Evolutionary conservation across 2,797 vertebrate species (phyloP).

Genomic region (Falco columbarius): DNA sequence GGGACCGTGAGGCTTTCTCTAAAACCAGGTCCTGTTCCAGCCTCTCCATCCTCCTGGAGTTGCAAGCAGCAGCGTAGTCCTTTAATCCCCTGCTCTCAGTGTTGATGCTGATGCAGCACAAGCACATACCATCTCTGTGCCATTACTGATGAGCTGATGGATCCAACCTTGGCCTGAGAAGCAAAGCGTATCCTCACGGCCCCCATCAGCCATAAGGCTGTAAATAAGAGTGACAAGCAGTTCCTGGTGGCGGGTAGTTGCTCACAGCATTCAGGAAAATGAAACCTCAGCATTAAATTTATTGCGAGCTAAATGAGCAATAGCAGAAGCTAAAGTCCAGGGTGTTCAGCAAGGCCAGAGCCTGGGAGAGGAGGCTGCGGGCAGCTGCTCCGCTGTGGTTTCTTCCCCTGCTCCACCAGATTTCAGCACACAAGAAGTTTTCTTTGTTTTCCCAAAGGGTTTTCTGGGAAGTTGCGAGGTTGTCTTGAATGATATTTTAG

Average conservation of each 20-base stretch:
- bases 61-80: neutral
- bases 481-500: neutral
- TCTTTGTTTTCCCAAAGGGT: neutral
- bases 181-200: neutral
- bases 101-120: neutral
- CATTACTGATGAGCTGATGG: neutral
- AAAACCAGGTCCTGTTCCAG: neutral
- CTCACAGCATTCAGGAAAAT: neutral
- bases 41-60: neutral
- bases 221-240: neutral
- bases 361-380: neutral
- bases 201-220: neutral
- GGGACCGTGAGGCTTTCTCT: neutral
- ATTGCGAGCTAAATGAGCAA: neutral
- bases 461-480: neutral
- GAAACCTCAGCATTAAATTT: neutral
- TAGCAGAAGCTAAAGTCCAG: neutral
- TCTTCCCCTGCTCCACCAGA: neutral
- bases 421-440: neutral
- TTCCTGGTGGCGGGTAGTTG: fast-evolving
- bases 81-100: neutral
- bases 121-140: neutral
- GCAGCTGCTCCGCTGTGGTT: neutral
- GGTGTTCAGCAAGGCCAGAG: neutral
- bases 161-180: neutral